phyloP scores from a whole-genome alignment of 2,888 invertebrate genomes.

The Oxycera nigricornis region DNA sequence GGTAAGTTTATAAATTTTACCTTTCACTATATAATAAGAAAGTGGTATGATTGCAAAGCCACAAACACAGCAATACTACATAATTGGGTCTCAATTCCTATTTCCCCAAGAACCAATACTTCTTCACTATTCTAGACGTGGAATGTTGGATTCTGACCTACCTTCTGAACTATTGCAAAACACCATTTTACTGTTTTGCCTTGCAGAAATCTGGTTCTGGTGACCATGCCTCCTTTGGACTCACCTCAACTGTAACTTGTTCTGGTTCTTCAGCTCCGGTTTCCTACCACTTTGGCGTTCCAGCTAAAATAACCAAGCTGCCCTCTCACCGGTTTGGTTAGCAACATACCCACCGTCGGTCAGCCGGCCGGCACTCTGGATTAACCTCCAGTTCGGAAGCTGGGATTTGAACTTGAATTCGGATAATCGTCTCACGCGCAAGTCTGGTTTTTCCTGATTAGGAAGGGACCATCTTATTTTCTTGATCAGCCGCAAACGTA shows the following conservation, averaged over 20 bases:
- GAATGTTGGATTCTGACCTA: too few species aligned
- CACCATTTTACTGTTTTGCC: not conserved
- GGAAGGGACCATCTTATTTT: not conserved
- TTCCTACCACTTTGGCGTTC: not conserved
- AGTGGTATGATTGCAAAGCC: too few species aligned
- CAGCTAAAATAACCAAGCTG: not conserved
- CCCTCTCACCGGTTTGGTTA: constrained; percentile 8
- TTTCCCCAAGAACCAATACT: too few species aligned
- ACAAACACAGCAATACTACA: too few species aligned
- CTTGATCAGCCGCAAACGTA: not conserved
- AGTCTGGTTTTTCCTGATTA: not conserved
- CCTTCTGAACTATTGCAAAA: too few species aligned
- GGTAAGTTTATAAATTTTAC: too few species aligned
- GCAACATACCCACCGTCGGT: not conserved
- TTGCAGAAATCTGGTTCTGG: not conserved
- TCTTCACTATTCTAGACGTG: too few species aligned
- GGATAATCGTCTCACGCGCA: not conserved
- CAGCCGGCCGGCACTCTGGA: not conserved
- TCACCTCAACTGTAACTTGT: not conserved
- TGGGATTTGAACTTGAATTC: constrained; percentile 9
- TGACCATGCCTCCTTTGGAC: not conserved
- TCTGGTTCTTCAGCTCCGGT: not conserved
- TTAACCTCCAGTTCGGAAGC: not conserved
- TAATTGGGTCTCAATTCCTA: too few species aligned
- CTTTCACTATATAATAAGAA: too few species aligned